Conservation (phyloP, 2,113 vertebrate genomes). For the Balaeniceps rex region DNA sequence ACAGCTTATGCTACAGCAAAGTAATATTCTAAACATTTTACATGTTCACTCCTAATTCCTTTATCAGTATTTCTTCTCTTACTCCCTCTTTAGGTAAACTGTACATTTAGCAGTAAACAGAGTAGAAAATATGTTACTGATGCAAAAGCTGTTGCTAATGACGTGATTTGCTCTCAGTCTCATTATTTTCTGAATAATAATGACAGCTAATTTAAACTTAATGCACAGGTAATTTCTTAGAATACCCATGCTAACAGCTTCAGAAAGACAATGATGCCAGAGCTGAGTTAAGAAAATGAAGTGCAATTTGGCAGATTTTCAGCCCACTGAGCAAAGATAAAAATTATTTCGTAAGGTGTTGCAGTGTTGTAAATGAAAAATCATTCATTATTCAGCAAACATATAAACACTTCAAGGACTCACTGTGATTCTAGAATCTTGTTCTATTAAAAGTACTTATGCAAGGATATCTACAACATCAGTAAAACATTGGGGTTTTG, state of each 20-base stretch:
- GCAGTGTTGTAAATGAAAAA: neutral
- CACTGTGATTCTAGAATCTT: neutral
- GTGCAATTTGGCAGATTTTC: constrained; percentile 41
- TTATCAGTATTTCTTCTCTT: neutral
- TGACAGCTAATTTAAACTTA: constrained; percentile 68
- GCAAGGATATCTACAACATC: neutral
- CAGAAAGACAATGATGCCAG: constrained; percentile 40
- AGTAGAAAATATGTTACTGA: constrained; percentile 63
- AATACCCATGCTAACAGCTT: constrained; percentile 32
- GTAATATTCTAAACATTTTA: neutral
- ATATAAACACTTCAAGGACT: constrained; percentile 9
- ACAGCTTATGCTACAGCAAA: neutral
- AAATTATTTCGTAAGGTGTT: neutral
- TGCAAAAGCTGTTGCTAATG: constrained; percentile 51
- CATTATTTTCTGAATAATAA: constrained; percentile 70
- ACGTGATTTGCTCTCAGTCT: constrained; percentile 37
- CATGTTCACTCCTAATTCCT: neutral
- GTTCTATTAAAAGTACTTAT: neutral
- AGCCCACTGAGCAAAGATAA: constrained; percentile 39
- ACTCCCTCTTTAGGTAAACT: constrained; percentile 41
- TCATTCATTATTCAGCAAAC: constrained; percentile 19
- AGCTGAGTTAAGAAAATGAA: constrained; percentile 22
- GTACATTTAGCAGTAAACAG: constrained; percentile 70
- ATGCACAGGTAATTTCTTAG: constrained; percentile 58
- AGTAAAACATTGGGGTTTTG: neutral